Base-by-base conservation (phyloP, 2,113 vertebrate species). In the Campylomormyrus tamandua region DNA sequence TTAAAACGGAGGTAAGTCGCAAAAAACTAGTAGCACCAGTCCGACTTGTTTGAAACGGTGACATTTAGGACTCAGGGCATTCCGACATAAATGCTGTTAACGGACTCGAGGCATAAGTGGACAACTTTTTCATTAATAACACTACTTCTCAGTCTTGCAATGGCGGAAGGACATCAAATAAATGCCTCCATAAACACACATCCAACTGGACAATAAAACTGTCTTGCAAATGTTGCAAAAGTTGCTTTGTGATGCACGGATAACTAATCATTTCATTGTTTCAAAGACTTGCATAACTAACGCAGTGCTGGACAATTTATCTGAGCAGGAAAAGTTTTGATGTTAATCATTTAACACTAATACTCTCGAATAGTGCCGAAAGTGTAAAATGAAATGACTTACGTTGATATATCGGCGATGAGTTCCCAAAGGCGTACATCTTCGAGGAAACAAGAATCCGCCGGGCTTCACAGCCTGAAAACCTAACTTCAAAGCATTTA, bases 361-460 rank as follows among this genome's bases (percentile, higher is more conserved):
- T 39, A 19, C 62, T 17, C 13, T 80, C 74, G 31, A 84, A 49
- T 86, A 27, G 48, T 49, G 45, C 4, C 24, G 49, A 49, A 86
- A 5, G 6, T 13, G 21, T 49, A 27, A 49, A 50, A 49, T 48
- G 5, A 48, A 50, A 48, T 48, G 45, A 95, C 96, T 96, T 92
- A 96, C 96, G 80, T 90, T 83, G 86, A 92, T 94, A 19, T 93
- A 94, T 46, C 35, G 77, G 90, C 93, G 92, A 6, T 88, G 80
- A 48, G 52, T 89, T 86, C 84, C 3, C 56, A 85, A 89, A 0
- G 87, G 21, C 50, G 21, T 53, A 31, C 83, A 49, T 27, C 49
- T 77, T 17, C 46, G 52, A 45, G 56, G 93, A 86, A 90, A 91
- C 90, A 90, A 91, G 5, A 92, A 91, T 15, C 83, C 90, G 92